Evolutionary conservation across 1,140 invertebrate genomes (phyloP).

Genomic region (Lithobius niger): DNA sequence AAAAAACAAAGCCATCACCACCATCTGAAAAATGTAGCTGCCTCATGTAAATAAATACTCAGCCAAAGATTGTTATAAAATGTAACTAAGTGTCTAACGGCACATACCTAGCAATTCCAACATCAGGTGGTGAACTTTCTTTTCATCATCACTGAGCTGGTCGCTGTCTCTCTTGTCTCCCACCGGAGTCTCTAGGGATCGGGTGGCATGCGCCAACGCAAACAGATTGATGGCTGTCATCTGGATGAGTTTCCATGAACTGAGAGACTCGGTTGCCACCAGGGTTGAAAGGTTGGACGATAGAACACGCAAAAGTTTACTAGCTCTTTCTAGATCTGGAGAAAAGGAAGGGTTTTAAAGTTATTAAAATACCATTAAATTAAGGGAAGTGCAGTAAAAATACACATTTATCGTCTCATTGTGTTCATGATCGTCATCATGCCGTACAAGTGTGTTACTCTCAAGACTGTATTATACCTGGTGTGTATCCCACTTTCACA

Average conservation of each 20-base stretch:
- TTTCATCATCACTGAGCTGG: conserved; percentile 19
- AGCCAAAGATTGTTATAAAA: no score
- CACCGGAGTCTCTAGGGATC: conserved; percentile 20
- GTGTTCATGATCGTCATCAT: not conserved
- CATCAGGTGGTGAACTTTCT: conserved; percentile 40
- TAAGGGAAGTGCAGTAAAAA: conserved; percentile 6
- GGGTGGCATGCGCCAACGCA: conserved; percentile 46
- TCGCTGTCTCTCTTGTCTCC: conserved; percentile 15
- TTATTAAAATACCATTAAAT: not conserved
- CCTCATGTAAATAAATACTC: no score
- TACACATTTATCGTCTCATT: no score
- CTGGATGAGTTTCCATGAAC: conserved; percentile 53
- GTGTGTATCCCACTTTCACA: no score
- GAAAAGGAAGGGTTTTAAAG: no score
- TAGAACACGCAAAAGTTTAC: conserved; percentile 43
- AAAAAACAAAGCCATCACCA: no score
- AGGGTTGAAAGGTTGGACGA: conserved; percentile 54
- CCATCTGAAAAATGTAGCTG: no score
- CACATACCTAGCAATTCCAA: conserved; percentile 50
- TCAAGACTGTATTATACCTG: no score
- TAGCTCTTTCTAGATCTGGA: conserved; percentile 40
- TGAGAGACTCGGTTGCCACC: conserved; percentile 60
- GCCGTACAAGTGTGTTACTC: no score
- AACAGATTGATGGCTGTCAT: conserved; percentile 63
- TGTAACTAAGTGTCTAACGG: no score